Conservation (phyloP, 2,888 invertebrate species). For the Sipha maydis region DNA sequence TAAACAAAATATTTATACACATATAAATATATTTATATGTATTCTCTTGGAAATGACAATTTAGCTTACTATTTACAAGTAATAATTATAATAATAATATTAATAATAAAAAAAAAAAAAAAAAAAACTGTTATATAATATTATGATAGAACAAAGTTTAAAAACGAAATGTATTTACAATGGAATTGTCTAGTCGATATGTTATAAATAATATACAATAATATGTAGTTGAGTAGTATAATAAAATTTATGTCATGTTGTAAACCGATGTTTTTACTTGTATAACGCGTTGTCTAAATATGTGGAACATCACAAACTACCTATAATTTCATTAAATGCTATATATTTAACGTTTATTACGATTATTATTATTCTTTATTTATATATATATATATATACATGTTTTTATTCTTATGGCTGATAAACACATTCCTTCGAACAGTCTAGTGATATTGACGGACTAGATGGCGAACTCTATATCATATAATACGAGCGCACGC, state of each 20-base stretch:
- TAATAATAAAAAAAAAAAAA: conserved; percentile 25
- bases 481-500: background rate
- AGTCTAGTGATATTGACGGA: conserved; percentile 63
- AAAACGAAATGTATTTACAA: conserved; percentile 50
- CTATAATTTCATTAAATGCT: conserved; percentile 37
- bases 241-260: conserved; percentile 55
- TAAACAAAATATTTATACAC: conserved; percentile 18
- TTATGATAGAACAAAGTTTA: conserved; percentile 23
- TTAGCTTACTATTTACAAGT: conserved; percentile 51
- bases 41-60: conserved; percentile 31
- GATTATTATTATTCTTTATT: too few species aligned
- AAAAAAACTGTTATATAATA: conserved; percentile 49
- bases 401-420: conserved; percentile 41
- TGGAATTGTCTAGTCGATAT: conserved; percentile 55
- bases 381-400: too few species aligned
- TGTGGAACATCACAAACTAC: conserved; percentile 33
- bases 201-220: background rate
- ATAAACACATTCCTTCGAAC: conserved; percentile 61
- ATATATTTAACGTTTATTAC: conserved; percentile 16
- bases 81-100: background rate
- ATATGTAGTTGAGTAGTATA: conserved; percentile 44
- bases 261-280: conserved; percentile 32
- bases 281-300: conserved; percentile 38
- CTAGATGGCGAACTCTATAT: conserved; percentile 60
- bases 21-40: conserved; percentile 30